These are phyloP conservation scores for Stichodactyla helianthus DNA, from an alignment of 64 coral and sea anemone genomes.

Conservation along the genomic window DNA sequence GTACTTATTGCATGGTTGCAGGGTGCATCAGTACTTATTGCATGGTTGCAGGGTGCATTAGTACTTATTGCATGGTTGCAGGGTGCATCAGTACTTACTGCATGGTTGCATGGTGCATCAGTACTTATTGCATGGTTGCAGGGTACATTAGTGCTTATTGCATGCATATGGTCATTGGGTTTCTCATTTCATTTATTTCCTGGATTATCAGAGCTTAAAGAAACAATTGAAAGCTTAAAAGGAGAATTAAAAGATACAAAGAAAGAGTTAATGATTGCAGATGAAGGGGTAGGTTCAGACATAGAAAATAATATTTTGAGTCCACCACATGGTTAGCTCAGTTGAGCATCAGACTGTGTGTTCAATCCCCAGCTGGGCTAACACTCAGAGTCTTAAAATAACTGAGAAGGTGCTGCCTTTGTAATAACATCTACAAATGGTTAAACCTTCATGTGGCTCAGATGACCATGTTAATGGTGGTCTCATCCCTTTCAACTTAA, in stretches of 20 bases:
- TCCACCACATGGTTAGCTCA: no score
- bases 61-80: background rate
- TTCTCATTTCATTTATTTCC: background rate
- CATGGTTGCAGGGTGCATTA: background rate
- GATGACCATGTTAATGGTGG: no score
- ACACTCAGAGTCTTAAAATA: no score
- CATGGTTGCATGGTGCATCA: background rate
- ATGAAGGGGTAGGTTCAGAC: conserved; percentile 55
- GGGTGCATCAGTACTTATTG: background rate
- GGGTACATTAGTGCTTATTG: background rate
- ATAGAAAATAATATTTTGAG: background rate
- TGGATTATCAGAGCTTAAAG: conserved; percentile 55
- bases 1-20: background rate
- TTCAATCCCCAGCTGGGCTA: no score
- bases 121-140: background rate
- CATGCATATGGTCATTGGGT: background rate
- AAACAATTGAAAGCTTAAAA: conserved; percentile 55
- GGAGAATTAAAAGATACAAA: conserved; percentile 50
- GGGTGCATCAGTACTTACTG: background rate
- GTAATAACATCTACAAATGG: no score
- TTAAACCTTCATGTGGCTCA: no score
- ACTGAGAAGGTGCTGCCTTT: no score
- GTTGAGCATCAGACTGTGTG: no score
- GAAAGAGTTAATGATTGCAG: conserved; percentile 44
- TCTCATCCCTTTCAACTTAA: no score